Conservation (phyloP, 2,888 invertebrate genomes). For the Amphipyra tragopoginis region DNA sequence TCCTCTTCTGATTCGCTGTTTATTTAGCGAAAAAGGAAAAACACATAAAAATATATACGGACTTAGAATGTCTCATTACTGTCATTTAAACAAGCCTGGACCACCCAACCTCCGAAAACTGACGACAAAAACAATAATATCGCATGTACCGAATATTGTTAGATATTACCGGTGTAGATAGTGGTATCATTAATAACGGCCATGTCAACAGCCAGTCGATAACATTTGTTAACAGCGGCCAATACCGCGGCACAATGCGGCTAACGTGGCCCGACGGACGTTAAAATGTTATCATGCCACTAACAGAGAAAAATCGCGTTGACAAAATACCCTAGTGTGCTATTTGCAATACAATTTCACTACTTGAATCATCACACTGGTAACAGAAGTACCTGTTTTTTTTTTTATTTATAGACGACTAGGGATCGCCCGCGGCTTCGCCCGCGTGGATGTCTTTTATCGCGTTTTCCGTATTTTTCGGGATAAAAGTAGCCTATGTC, state of each 20-base stretch:
- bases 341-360: slow-evolving; percentile 7
- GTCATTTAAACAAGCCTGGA: slow-evolving; percentile 29
- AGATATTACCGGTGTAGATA: slow-evolving; percentile 62
- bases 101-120: slow-evolving; percentile 57
- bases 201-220: slow-evolving; percentile 70
- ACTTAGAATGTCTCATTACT: background rate
- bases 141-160: slow-evolving; percentile 62
- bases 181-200: slow-evolving; percentile 74
- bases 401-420: too few species aligned
- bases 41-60: too few species aligned
- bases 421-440: too few species aligned
- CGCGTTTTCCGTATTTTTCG: too few species aligned
- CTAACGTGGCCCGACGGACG: slow-evolving; percentile 42
- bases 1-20: too few species aligned
- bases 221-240: slow-evolving; percentile 77
- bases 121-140: slow-evolving; percentile 62
- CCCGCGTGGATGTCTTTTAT: too few species aligned
- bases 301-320: slow-evolving; percentile 22
- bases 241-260: slow-evolving; percentile 62
- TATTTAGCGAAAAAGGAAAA: too few species aligned
- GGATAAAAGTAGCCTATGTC: too few species aligned
- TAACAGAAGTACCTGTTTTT: too few species aligned
- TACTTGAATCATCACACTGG: background rate
- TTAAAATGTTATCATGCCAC: slow-evolving; percentile 59
- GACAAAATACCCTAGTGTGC: background rate